Evolutionary conservation across 2,888 invertebrate species (phyloP).

Genomic region (Xestia sexstrigata): DNA sequence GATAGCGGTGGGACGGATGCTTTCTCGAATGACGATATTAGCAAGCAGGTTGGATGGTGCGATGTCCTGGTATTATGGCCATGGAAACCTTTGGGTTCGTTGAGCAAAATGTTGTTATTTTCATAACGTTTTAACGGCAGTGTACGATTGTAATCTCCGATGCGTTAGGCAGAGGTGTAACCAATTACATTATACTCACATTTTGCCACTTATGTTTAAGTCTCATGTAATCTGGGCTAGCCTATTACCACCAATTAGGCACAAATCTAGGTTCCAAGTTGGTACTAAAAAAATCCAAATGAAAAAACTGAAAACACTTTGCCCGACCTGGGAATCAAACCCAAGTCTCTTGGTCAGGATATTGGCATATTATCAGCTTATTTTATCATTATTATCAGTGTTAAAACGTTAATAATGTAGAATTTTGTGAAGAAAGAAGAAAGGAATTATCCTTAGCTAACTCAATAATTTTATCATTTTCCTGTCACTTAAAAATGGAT

Average conservation of each 20-base stretch:
- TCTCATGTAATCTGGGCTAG: background rate
- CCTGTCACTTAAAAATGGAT: constrained; percentile 30
- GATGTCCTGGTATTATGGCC: background rate
- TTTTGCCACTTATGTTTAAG: background rate
- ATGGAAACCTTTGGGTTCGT: background rate
- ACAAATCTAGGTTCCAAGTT: background rate
- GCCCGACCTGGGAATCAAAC: no score
- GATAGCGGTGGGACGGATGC: background rate
- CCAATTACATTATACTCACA: background rate
- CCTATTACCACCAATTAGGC: background rate
- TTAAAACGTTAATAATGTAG: background rate
- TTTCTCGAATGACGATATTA: constrained; percentile 10
- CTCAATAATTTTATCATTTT: constrained; percentile 18
- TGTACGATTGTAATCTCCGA: background rate
- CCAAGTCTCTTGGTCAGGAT: no score
- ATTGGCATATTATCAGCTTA: no score
- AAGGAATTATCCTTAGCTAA: background rate
- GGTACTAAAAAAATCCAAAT: no score
- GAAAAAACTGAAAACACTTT: no score
- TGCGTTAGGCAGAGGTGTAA: no score
- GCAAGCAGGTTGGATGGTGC: constrained; percentile 2
- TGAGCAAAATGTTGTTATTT: background rate
- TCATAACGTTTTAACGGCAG: background rate
- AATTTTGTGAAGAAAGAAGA: background rate
- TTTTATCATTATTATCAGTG: no score